phyloP scores from a whole-genome alignment of 2,797 vertebrate species.

The Petrocephalus sullivani region DNA sequence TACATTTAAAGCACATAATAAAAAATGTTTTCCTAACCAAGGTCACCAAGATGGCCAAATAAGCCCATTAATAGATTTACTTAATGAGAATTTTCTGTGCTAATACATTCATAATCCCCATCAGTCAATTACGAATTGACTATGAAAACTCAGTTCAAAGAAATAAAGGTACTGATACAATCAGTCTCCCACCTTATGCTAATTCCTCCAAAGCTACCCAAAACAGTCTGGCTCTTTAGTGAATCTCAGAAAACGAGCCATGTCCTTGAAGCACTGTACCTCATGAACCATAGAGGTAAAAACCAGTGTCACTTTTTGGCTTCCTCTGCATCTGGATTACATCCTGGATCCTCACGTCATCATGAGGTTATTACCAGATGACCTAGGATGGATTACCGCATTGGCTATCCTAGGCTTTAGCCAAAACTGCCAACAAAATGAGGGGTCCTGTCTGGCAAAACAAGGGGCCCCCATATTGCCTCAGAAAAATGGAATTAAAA shows the following conservation, averaged over 20 bases:
- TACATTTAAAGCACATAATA: not conserved
- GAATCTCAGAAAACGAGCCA: not conserved
- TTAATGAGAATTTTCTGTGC: not conserved
- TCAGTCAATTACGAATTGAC: not conserved
- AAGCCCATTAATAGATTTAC: not conserved
- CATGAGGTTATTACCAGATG: not conserved
- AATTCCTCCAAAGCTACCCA: not conserved
- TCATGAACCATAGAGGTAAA: not conserved
- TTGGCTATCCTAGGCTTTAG: not conserved
- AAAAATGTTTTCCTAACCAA: not conserved
- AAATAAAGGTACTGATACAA: not conserved
- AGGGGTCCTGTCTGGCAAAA: not conserved
- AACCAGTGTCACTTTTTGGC: not conserved
- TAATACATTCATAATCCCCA: not conserved
- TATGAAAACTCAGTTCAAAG: not conserved
- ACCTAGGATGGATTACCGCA: not conserved
- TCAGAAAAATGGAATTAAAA: not conserved
- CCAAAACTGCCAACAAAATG: not conserved
- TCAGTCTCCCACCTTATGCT: not conserved
- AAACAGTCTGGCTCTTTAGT: not conserved
- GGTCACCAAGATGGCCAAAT: not conserved
- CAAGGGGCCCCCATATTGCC: not conserved
- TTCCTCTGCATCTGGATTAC: not conserved
- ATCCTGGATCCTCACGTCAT: not conserved
- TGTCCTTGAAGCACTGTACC: not conserved